These are phyloP conservation scores for Pteromalus puparum DNA, from an alignment of 1,140 invertebrate genomes.

Conservation along the genomic window DNA sequence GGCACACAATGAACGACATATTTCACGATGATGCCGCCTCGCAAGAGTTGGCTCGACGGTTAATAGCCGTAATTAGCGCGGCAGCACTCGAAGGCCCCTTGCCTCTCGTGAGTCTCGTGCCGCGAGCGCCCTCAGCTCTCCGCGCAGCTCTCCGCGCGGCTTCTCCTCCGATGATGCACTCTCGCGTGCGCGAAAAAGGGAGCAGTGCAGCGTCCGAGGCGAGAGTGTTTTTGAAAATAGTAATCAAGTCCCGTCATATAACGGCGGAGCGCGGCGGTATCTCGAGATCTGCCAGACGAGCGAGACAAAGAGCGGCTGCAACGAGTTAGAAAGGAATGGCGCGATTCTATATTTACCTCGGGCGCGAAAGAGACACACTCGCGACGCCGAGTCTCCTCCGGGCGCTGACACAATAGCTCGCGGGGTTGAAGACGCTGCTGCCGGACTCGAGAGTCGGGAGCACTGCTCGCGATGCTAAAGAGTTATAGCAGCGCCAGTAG, in stretches of 20 bases:
- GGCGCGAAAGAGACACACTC: conserved; percentile 21
- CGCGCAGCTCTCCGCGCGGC: background rate
- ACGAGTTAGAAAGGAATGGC: conserved; percentile 37
- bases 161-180: background rate
- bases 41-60: conserved; percentile 41
- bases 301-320: conserved; percentile 11
- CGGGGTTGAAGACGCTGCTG: conserved; percentile 34
- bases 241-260: background rate
- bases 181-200: background rate
- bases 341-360: conserved; percentile 41
- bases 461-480: background rate
- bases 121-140: no score
- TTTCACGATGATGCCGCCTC: conserved; percentile 41
- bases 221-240: background rate
- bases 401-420: conserved; percentile 21
- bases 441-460: no score
- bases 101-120: no score
- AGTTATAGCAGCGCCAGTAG: conserved; percentile 1
- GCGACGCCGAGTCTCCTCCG: conserved; percentile 9
- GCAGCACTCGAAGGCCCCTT: background rate
- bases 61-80: conserved; percentile 52
- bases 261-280: background rate
- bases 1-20: conserved; percentile 42
- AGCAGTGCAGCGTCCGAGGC: background rate
- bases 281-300: background rate